A percentile compares a stretch with the other conserved stretches of the same genome.
Evolutionary conservation across 2,113 vertebrate species (phyloP).

Genomic region (Oreocharis arfaki): DNA sequence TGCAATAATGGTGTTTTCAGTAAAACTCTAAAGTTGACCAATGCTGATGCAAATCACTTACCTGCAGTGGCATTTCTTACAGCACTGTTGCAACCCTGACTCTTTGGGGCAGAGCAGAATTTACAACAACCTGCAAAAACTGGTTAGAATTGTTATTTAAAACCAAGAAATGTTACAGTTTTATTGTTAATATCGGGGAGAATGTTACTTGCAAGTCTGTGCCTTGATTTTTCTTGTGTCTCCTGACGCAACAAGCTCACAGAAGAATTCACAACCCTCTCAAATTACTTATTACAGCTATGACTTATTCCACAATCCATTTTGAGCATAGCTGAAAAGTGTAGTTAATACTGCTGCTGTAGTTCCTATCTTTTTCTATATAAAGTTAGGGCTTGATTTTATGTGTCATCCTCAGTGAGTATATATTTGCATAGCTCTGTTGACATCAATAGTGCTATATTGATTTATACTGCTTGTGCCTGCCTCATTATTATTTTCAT

Average conservation of each 20-base stretch:
- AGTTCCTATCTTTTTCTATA: conserved; percentile 17
- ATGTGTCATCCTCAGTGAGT: conserved; percentile 14
- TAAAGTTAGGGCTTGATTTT: conserved; percentile 49
- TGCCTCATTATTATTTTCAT: conserved; percentile 23
- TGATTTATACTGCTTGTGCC: conserved; percentile 26
- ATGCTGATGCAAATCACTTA: background rate
- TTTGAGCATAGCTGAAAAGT: conserved; percentile 25
- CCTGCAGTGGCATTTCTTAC: background rate
- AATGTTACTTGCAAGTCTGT: conserved; percentile 12
- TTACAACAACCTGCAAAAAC: background rate
- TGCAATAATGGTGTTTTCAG: background rate
- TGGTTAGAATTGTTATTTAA: conserved; percentile 27
- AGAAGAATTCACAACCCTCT: conserved; percentile 44
- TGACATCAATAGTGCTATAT: conserved; percentile 20
- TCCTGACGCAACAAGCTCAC: conserved; percentile 20
- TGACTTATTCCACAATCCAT: conserved; percentile 43
- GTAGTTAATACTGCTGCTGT: conserved; percentile 42
- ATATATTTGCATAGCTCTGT: conserved; percentile 43
- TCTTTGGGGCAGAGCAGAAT: background rate
- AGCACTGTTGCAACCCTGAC: background rate
- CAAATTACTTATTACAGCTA: conserved; percentile 29
- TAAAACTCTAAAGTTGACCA: background rate
- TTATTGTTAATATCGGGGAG: conserved; percentile 20
- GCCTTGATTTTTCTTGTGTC: conserved; percentile 44
- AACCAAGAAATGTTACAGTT: background rate